Conservation (phyloP, 2,888 invertebrate species). For the Pyrrhosoma nymphula region DNA sequence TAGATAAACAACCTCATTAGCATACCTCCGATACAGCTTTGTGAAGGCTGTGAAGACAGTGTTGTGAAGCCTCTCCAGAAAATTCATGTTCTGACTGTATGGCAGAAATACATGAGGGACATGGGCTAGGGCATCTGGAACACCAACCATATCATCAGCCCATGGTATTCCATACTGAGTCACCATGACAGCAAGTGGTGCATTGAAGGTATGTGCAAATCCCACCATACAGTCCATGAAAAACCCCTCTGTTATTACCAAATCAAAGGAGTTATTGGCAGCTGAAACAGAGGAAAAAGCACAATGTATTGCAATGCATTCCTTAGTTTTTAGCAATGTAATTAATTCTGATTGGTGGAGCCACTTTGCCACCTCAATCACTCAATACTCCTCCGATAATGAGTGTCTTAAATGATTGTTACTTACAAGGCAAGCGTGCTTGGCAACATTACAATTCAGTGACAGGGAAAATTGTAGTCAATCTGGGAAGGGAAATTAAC, state of each 20-base stretch:
- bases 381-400: too few relatives aligned
- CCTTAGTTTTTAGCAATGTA: too few relatives aligned
- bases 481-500: too few relatives aligned
- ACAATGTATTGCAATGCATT: too few relatives aligned
- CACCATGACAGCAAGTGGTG: conserved; percentile 71
- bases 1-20: not conserved
- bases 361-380: too few relatives aligned
- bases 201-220: conserved; percentile 72
- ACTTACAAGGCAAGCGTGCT: too few relatives aligned
- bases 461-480: too few relatives aligned
- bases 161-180: conserved; percentile 70
- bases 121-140: conserved; percentile 73
- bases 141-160: conserved; percentile 70
- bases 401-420: too few relatives aligned
- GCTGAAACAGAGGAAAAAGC: not conserved
- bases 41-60: conserved; percentile 68
- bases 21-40: conserved; percentile 42
- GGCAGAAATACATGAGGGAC: conserved; percentile 75
- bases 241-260: conserved; percentile 74
- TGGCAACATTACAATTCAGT: too few relatives aligned
- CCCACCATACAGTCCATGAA: conserved; percentile 74
- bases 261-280: conserved; percentile 70
- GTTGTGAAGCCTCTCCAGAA: conserved; percentile 73
- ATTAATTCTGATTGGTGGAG: too few relatives aligned
- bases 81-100: conserved; percentile 73